These are phyloP conservation scores for Momotus momota DNA, from an alignment of 2,797 vertebrate species.

Conservation along the genomic window DNA sequence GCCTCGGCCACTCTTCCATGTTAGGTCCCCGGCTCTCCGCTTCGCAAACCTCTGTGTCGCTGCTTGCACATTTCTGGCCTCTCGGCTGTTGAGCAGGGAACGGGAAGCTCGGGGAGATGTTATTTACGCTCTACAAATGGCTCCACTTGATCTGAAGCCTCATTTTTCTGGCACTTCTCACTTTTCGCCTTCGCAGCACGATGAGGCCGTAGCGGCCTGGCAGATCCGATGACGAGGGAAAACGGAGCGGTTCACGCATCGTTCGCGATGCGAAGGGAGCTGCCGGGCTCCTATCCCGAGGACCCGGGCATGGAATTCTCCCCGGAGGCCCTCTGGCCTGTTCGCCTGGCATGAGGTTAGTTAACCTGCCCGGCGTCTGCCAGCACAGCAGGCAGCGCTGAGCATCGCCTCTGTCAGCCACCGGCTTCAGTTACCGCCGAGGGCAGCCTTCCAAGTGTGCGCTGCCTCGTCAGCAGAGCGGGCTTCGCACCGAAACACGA, in stretches of 20 bases:
- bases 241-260: neutral
- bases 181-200: constrained; percentile 24
- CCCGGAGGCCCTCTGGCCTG: neutral
- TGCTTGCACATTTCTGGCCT: neutral
- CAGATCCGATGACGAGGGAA: neutral
- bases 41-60: neutral
- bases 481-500: neutral
- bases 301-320: neutral
- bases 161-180: constrained; percentile 41
- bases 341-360: neutral
- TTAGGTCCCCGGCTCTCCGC: neutral
- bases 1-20: neutral
- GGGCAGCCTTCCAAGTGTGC: constrained; percentile 5
- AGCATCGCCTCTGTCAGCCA: neutral
- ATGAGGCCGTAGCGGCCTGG: neutral
- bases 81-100: neutral
- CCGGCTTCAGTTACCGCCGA: neutral
- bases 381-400: constrained; percentile 8
- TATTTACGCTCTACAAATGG: neutral
- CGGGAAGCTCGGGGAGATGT: neutral
- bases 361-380: neutral
- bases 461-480: constrained; percentile 6
- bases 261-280: neutral
- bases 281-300: neutral
- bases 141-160: constrained; percentile 24